Evolutionary conservation across 2,888 invertebrate genomes (phyloP).

Genomic region (Acronicta leporina): DNA sequence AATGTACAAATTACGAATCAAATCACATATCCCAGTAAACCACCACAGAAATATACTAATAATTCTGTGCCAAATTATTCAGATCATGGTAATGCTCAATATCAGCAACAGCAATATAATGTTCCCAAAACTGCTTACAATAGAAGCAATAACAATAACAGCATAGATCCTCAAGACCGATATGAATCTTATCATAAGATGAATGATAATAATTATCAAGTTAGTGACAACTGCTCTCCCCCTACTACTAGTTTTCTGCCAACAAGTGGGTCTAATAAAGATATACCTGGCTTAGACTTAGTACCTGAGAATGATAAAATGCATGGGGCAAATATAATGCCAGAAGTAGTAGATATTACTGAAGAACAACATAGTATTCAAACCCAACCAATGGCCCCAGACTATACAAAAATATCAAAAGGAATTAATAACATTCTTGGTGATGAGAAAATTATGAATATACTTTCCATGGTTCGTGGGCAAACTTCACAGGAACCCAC

Average conservation of each 20-base stretch:
- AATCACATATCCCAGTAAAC: slow-evolving; percentile 29
- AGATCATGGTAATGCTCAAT: slow-evolving; percentile 58
- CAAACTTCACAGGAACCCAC: slow-evolving; percentile 34
- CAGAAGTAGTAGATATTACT: slow-evolving; percentile 78
- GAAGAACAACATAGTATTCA: slow-evolving; percentile 50
- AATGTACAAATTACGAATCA: slow-evolving; percentile 28
- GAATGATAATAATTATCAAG: slow-evolving; percentile 52
- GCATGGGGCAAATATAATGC: slow-evolving; percentile 42
- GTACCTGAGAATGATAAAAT: slow-evolving; percentile 83
- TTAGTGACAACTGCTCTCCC: slow-evolving; percentile 37
- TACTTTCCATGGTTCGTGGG: slow-evolving; percentile 84
- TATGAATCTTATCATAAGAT: slow-evolving; percentile 68
- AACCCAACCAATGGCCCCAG: slow-evolving; percentile 66
- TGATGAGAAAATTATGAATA: slow-evolving; percentile 90
- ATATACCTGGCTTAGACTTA: slow-evolving; percentile 93
- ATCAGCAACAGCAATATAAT: slow-evolving; percentile 59
- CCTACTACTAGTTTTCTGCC: slow-evolving; percentile 71
- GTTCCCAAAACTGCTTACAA: slow-evolving; percentile 58
- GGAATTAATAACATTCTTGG: slow-evolving; percentile 90
- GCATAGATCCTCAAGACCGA: slow-evolving; percentile 66
- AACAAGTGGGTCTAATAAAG: slow-evolving; percentile 77
- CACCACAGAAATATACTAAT: slow-evolving; percentile 54
- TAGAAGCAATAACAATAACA: slow-evolving; percentile 63
- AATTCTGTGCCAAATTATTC: slow-evolving; percentile 49
- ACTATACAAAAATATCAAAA: slow-evolving; percentile 90